phyloP scores from a whole-genome alignment of 2,888 invertebrate species.

The Willowsia nigromaculata region DNA sequence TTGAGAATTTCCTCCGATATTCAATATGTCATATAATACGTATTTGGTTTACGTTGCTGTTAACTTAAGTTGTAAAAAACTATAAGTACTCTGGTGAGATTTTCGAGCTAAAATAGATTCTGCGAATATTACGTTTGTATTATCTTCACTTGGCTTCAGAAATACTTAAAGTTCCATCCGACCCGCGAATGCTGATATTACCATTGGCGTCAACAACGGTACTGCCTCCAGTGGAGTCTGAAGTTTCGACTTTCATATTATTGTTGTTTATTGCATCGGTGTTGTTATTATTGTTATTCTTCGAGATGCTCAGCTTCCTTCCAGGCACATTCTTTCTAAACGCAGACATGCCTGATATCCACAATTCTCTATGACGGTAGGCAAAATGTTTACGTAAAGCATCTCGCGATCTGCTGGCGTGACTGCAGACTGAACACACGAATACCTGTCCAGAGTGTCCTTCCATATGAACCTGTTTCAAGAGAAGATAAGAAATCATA shows the following conservation, averaged over 20 bases:
- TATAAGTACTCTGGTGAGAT: constrained; percentile 74
- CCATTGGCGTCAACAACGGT: constrained; percentile 77
- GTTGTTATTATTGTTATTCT: constrained; percentile 77
- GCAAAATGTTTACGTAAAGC: constrained; percentile 93
- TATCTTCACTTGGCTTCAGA: constrained; percentile 77
- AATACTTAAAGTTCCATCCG: constrained; percentile 79
- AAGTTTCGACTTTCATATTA: constrained; percentile 73
- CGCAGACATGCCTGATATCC: constrained; percentile 78
- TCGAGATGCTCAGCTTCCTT: constrained; percentile 78
- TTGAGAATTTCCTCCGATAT: constrained; percentile 55
- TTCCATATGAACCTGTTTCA: constrained; percentile 87
- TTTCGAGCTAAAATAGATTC: constrained; percentile 67
- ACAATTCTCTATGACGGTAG: constrained; percentile 81
- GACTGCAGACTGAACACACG: constrained; percentile 92
- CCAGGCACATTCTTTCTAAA: constrained; percentile 78
- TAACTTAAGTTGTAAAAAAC: constrained; percentile 67
- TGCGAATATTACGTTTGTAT: constrained; percentile 34
- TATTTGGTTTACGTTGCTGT: constrained; percentile 48
- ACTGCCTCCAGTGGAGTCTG: constrained; percentile 65
- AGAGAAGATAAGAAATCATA: neutral
- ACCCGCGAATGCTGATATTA: constrained; percentile 78
- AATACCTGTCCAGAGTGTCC: constrained; percentile 93
- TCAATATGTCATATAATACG: constrained; percentile 53
- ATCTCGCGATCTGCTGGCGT: constrained; percentile 92
- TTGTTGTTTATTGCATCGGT: constrained; percentile 75